Evolutionary conservation across 2,888 invertebrate species (phyloP).

Genomic region (Leucania comma): DNA sequence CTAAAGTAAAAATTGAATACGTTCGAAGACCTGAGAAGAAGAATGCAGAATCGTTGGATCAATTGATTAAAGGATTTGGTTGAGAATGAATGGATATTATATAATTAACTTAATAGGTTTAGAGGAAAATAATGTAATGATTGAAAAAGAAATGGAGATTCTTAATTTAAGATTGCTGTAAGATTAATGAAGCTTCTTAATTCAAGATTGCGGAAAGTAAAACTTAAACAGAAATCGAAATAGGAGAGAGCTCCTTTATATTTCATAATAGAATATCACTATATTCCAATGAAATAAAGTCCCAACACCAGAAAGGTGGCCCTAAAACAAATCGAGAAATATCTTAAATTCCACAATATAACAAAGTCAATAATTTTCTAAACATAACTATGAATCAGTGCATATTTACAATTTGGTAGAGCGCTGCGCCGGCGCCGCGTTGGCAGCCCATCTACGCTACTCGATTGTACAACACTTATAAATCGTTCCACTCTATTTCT

Average conservation of each 20-base stretch:
- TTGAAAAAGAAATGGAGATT: background rate
- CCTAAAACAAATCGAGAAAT: slow-evolving; percentile 49
- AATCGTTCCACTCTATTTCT: slow-evolving; percentile 63
- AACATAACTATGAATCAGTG: slow-evolving; percentile 76
- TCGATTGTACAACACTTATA: slow-evolving; percentile 60
- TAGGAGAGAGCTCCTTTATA: no score
- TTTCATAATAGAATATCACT: no score
- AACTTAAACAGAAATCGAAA: slow-evolving; percentile 6
- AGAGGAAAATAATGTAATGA: background rate
- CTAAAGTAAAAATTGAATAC: background rate
- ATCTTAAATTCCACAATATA: slow-evolving; percentile 54
- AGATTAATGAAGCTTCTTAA: no score
- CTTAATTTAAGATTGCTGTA: background rate
- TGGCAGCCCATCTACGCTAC: slow-evolving; percentile 62
- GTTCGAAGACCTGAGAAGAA: background rate
- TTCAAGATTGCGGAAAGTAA: no score
- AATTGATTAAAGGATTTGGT: background rate
- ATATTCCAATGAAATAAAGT: background rate
- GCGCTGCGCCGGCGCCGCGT: slow-evolving; percentile 66
- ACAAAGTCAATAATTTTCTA: slow-evolving; percentile 72
- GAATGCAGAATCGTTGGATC: background rate
- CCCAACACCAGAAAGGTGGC: slow-evolving; percentile 8
- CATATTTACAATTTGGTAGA: slow-evolving; percentile 68
- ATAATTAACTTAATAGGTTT: background rate
- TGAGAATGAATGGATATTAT: background rate